These are phyloP conservation scores for Psittacula derbiana DNA, from an alignment of 2,797 vertebrate species.

Conservation along the genomic window DNA sequence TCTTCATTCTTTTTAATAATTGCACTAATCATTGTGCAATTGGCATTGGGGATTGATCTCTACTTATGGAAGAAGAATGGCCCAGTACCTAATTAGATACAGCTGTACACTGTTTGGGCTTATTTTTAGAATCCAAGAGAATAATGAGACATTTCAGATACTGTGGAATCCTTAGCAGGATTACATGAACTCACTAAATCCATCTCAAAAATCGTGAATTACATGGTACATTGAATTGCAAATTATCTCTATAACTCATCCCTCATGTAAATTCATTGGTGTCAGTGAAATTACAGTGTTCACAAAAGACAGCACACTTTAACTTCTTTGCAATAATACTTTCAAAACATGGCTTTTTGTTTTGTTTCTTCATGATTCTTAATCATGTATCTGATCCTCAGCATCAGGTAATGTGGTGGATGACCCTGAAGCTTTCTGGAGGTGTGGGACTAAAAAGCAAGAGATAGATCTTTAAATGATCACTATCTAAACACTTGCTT, in stretches of 20 bases:
- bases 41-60: neutral
- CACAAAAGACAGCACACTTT: neutral
- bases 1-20: slow-evolving; percentile 14
- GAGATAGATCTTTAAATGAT: neutral
- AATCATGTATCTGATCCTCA: neutral
- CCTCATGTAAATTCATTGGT: neutral
- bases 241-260: neutral
- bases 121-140: slow-evolving; percentile 21
- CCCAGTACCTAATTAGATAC: neutral
- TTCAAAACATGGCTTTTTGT: neutral
- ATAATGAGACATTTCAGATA: slow-evolving; percentile 2
- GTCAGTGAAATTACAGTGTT: neutral
- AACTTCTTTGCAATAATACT: neutral
- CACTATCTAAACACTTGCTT: neutral
- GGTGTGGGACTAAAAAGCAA: neutral
- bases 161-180: neutral
- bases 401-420: neutral
- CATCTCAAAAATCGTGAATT: slow-evolving; percentile 10
- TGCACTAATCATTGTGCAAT: neutral
- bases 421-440: neutral
- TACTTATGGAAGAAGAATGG: neutral
- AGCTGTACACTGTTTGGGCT: neutral
- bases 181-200: slow-evolving; percentile 18
- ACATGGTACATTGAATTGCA: neutral
- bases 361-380: neutral